Evolutionary conservation across 2,888 invertebrate genomes (phyloP).

Genomic region (Chamaedrilus cognettii): DNA sequence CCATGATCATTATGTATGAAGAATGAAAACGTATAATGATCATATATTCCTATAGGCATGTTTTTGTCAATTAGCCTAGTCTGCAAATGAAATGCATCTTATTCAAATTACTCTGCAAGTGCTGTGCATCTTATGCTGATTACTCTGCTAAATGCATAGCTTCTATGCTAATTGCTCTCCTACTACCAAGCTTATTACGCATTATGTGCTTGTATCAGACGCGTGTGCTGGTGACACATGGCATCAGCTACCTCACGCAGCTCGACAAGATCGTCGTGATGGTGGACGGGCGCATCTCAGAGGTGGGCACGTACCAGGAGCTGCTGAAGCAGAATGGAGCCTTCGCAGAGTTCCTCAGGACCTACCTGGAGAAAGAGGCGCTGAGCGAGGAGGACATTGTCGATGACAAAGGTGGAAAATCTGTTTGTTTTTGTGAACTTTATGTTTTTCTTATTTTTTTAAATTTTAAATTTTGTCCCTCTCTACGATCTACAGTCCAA

Average conservation of each 20-base stretch:
- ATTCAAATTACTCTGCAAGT: too few relatives aligned
- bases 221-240: slow-evolving; percentile 57
- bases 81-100: too few relatives aligned
- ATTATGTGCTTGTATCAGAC: too few relatives aligned
- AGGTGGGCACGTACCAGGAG: slow-evolving; percentile 48
- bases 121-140: too few relatives aligned
- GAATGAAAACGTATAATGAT: too few relatives aligned
- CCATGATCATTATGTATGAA: too few relatives aligned
- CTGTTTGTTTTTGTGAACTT: not conserved
- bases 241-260: slow-evolving; percentile 54
- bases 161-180: too few relatives aligned
- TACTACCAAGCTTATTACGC: too few relatives aligned
- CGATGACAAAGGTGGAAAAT: slow-evolving; percentile 24
- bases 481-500: not conserved
- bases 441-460: slow-evolving; percentile 1
- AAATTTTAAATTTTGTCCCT: not conserved
- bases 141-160: too few relatives aligned
- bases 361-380: slow-evolving; percentile 40
- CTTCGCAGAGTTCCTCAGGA: slow-evolving; percentile 56
- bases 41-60: too few relatives aligned
- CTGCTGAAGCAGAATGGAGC: slow-evolving; percentile 52
- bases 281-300: slow-evolving; percentile 47
- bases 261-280: slow-evolving; percentile 57
- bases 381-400: slow-evolving; percentile 23
- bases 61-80: too few relatives aligned